phyloP scores from a whole-genome alignment of 2,113 vertebrate species.

The Carlito syrichta region DNA sequence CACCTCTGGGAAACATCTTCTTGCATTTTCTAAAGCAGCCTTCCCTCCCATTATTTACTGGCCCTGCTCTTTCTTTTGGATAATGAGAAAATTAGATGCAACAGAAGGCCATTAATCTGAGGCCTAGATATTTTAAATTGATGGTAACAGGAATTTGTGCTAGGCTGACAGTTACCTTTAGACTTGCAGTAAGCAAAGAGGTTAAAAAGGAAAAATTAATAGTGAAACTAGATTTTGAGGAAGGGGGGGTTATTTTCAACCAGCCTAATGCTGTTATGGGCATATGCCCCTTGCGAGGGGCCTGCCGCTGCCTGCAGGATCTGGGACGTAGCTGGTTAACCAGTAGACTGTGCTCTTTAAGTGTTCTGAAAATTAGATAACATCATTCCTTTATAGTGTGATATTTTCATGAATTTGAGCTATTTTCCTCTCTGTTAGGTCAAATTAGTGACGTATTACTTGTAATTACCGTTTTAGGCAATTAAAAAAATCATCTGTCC shows the following conservation, averaged over 20 bases:
- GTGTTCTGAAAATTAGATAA: background rate
- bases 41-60: background rate
- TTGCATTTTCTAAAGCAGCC: background rate
- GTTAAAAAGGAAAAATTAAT: background rate
- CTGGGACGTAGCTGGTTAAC: background rate
- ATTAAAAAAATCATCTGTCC: background rate
- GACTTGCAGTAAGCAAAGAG: background rate
- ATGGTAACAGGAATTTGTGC: background rate
- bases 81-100: constrained; percentile 44
- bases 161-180: background rate
- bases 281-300: background rate
- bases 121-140: background rate
- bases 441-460: background rate
- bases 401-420: constrained; percentile 23
- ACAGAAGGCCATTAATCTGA: constrained; percentile 1
- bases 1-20: background rate
- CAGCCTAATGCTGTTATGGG: background rate
- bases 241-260: background rate
- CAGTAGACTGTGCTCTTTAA: background rate
- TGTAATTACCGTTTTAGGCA: background rate
- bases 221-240: background rate
- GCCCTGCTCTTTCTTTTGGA: background rate
- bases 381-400: background rate
- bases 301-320: background rate
- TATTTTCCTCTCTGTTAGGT: background rate